These are phyloP conservation scores for Carposina sasakii DNA, from an alignment of 1,140 invertebrate genomes.

Conservation along the genomic window DNA sequence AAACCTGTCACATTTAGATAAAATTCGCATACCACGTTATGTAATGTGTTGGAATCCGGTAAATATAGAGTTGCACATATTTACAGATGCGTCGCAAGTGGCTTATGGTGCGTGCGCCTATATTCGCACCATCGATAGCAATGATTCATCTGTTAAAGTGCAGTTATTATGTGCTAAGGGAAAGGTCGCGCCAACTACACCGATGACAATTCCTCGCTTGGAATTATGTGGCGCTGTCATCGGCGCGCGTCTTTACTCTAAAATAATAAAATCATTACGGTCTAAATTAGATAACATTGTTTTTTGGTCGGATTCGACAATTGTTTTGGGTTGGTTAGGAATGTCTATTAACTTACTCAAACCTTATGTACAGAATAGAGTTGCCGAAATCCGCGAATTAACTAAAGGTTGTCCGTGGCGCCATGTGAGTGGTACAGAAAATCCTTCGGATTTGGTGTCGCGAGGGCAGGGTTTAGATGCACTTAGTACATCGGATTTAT, in stretches of 20 bases:
- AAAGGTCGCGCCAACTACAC: constrained; percentile 53
- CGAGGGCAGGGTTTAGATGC: too few relatives aligned
- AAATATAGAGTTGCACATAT: constrained; percentile 16
- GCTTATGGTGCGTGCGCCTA: constrained; percentile 19
- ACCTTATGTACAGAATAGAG: too few relatives aligned
- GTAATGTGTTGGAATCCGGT: neutral
- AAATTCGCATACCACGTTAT: constrained; percentile 13
- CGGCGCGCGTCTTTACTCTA: constrained; percentile 22
- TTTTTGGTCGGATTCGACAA: constrained; percentile 50
- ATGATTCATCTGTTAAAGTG: neutral
- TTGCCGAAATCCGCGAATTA: too few relatives aligned
- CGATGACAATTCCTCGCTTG: constrained; percentile 44
- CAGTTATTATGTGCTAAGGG: constrained; percentile 36
- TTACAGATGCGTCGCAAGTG: constrained; percentile 14
- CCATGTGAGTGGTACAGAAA: too few relatives aligned
- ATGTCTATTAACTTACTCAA: too few relatives aligned
- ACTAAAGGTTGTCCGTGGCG: too few relatives aligned
- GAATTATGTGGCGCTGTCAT: constrained; percentile 56
- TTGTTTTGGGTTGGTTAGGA: constrained; percentile 45
- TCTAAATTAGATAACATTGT: constrained; percentile 9
- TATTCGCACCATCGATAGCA: constrained; percentile 5
- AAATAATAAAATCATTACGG: constrained; percentile 9
- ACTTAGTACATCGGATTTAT: too few relatives aligned
- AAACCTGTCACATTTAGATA: constrained; percentile 1
- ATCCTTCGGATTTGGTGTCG: too few relatives aligned